Conservation (phyloP, 2,888 invertebrate species). For the Pterostichus madidus region DNA sequence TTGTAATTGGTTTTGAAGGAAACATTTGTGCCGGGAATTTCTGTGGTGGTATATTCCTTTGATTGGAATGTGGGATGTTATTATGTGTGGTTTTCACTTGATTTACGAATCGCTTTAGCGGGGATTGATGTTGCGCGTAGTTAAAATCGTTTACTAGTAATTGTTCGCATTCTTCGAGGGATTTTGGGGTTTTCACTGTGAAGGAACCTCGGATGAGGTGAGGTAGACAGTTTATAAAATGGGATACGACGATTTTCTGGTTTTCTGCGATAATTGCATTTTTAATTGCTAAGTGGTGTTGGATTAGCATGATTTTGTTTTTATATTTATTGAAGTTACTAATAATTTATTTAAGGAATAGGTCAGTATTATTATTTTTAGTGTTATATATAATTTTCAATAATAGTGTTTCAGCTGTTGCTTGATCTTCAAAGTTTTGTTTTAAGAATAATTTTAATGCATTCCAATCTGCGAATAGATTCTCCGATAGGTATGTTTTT, state of each 20-base stretch:
- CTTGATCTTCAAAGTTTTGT: no score
- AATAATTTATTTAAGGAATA: no score
- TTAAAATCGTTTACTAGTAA: conserved; percentile 17
- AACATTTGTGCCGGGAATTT: conserved; percentile 7
- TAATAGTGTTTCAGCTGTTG: no score
- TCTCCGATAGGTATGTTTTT: no score
- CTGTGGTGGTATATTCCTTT: background rate
- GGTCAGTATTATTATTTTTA: no score
- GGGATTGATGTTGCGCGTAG: background rate
- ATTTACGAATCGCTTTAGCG: background rate
- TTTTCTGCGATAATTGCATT: background rate
- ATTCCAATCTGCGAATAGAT: no score
- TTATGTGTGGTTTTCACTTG: background rate
- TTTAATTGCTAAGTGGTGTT: background rate
- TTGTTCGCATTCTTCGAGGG: conserved; percentile 19
- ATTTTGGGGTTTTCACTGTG: conserved; percentile 8
- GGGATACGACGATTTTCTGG: conserved; percentile 3
- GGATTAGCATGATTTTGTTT: no score
- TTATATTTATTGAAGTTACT: no score
- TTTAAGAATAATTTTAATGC: no score
- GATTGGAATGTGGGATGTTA: no score
- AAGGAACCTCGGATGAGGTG: conserved; percentile 23
- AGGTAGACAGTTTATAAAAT: conserved; percentile 4
- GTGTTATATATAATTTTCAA: no score
- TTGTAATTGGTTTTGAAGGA: conserved; percentile 16